Conservation (phyloP, 30 jellyfish, hydroid and myxozoan genomes). For the Hydractinia echinata region DNA sequence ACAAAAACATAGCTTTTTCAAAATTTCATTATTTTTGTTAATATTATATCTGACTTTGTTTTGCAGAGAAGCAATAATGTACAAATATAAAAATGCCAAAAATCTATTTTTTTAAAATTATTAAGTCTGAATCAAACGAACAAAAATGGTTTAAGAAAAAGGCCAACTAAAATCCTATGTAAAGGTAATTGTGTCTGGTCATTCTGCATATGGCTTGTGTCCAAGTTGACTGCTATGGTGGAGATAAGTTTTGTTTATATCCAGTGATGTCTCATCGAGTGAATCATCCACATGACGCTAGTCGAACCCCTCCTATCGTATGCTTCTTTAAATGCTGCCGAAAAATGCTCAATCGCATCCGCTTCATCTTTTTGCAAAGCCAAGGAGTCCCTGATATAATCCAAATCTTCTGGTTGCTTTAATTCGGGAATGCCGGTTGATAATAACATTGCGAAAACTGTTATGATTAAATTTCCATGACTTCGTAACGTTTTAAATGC, state of each 20-base stretch:
- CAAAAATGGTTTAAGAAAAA: too few relatives aligned
- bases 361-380: conserved; percentile 43
- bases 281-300: conserved; percentile 43
- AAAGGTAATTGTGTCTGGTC: too few relatives aligned
- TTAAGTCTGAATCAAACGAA: too few relatives aligned
- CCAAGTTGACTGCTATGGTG: too few relatives aligned
- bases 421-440: conserved; percentile 76
- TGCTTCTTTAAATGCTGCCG: conserved; percentile 46
- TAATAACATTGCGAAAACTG: conserved; percentile 67
- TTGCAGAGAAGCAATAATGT: too few relatives aligned
- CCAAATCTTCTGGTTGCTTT: conserved; percentile 51
- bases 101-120: too few relatives aligned
- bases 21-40: too few relatives aligned
- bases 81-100: too few relatives aligned
- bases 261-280: conserved; percentile 52
- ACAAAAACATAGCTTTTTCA: too few relatives aligned
- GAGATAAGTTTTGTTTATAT: neutral
- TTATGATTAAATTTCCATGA: conserved; percentile 54
- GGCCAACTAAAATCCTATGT: too few relatives aligned
- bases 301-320: conserved; percentile 39
- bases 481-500: conserved; percentile 49
- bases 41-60: too few relatives aligned
- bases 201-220: too few relatives aligned
- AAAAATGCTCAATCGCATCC: conserved; percentile 57
- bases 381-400: conserved; percentile 46